Evolutionary conservation across 1,140 invertebrate species (phyloP).

Genomic region (Lysiphlebus fabarum): DNA sequence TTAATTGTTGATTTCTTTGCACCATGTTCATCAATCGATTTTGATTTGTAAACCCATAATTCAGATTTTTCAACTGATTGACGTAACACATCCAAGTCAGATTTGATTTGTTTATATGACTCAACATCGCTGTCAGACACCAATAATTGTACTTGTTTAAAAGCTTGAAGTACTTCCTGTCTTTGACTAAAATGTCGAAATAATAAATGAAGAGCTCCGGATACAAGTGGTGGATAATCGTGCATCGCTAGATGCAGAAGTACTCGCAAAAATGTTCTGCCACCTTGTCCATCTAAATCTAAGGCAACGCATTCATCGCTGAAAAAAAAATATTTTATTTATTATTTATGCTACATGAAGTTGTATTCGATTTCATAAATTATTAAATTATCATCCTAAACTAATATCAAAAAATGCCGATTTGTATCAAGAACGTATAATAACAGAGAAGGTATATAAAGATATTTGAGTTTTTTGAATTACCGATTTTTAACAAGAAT

Average conservation of each 20-base stretch:
- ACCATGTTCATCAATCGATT: slow-evolving; percentile 60
- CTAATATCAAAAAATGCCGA: no score
- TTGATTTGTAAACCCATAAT: slow-evolving; percentile 92
- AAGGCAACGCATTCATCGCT: slow-evolving; percentile 66
- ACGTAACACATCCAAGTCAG: slow-evolving; percentile 88
- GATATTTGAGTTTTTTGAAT: no score
- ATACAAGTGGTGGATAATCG: slow-evolving; percentile 93
- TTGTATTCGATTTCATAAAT: no score
- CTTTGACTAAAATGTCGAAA: slow-evolving; percentile 97
- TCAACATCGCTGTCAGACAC: slow-evolving; percentile 96
- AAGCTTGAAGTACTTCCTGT: slow-evolving; percentile 94
- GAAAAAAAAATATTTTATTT: no score
- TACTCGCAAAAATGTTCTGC: slow-evolving; percentile 88
- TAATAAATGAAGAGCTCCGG: slow-evolving; percentile 91
- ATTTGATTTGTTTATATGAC: slow-evolving; percentile 97
- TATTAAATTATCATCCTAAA: no score
- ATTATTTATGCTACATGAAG: no score
- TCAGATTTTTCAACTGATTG: slow-evolving; percentile 98
- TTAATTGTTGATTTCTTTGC: slow-evolving; percentile 51
- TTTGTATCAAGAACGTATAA: no score
- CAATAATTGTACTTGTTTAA: slow-evolving; percentile 95
- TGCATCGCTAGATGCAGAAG: slow-evolving; percentile 96
- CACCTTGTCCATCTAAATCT: slow-evolving; percentile 92
- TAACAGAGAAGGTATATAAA: no score
- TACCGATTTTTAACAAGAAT: no score